Conservation (phyloP, 1,140 invertebrate genomes). For the Gryon sp. region DNA sequence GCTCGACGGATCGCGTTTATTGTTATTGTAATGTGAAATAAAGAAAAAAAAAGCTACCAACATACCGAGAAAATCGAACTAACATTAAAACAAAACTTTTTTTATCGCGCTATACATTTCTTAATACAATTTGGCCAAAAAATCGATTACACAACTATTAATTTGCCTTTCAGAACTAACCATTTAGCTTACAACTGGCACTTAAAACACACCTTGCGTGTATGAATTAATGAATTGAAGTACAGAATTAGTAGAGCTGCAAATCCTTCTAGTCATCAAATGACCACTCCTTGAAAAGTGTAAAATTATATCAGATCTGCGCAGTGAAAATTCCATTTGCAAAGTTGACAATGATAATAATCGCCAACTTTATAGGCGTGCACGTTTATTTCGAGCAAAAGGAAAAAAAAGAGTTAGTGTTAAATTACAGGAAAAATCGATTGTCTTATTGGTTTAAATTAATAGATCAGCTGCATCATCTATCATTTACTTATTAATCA, state of each 20-base stretch:
- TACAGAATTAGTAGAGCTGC: conserved; percentile 58
- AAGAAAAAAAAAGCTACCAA: conserved; percentile 8
- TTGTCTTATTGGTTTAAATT: conserved; percentile 17
- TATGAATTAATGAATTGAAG: conserved; percentile 62
- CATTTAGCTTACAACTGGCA: conserved; percentile 54
- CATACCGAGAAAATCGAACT: conserved; percentile 6
- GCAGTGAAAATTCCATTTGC: conserved; percentile 54
- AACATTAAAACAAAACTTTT: conserved; percentile 19
- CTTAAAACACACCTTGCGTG: conserved; percentile 63
- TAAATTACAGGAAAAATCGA: conserved; percentile 23
- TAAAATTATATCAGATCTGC: conserved; percentile 57
- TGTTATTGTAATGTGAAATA: conserved; percentile 31
- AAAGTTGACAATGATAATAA: conserved; percentile 51
- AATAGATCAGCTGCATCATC: no score
- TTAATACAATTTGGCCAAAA: conserved; percentile 45
- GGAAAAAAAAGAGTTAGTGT: conserved; percentile 18
- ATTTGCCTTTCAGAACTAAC: conserved; percentile 48
- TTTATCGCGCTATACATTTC: conserved; percentile 27
- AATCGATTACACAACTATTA: conserved; percentile 55
- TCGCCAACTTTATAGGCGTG: conserved; percentile 16
- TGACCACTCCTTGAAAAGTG: conserved; percentile 61
- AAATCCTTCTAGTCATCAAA: conserved; percentile 64
- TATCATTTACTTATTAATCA: no score
- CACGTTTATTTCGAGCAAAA: conserved; percentile 29
- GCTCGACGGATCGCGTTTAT: conserved; percentile 10